These are phyloP conservation scores for Elephantulus edwardii DNA, from an alignment of 2,113 vertebrate species.

Conservation along the genomic window DNA sequence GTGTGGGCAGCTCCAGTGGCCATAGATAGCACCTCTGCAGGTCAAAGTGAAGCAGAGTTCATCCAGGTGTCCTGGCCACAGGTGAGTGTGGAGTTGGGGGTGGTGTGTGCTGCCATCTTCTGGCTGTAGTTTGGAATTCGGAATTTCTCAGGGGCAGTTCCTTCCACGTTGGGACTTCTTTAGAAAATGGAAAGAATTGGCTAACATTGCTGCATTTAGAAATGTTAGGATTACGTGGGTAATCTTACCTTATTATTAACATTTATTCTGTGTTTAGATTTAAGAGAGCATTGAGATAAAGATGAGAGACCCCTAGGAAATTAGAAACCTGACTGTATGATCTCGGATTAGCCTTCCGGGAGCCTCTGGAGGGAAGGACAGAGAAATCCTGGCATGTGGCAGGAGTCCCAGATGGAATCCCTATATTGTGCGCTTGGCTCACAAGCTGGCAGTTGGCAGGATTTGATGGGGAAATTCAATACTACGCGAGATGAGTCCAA, in stretches of 20 bases:
- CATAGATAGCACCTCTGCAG: background rate
- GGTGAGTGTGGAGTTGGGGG: background rate
- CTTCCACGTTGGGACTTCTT: background rate
- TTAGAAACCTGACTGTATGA: background rate
- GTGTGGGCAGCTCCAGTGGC: background rate
- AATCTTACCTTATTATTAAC: background rate
- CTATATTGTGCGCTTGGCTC: background rate
- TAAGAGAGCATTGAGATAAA: background rate
- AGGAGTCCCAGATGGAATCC: background rate
- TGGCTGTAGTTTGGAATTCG: background rate
- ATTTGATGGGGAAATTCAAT: background rate
- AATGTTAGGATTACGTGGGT: no score
- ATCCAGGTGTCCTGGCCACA: no score
- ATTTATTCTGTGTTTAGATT: background rate
- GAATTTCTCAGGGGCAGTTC: background rate
- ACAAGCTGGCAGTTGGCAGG: background rate
- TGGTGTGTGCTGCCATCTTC: constrained; percentile 35
- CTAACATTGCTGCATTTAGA: fast-evolving
- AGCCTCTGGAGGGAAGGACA: background rate
- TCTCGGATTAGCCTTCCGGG: background rate
- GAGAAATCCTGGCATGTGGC: background rate
- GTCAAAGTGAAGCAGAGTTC: background rate
- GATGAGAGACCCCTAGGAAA: background rate
- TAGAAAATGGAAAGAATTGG: background rate
- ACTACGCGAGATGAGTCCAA: background rate